Base-by-base conservation (phyloP, 2,888 invertebrate species). In the Antheraea assamensis region DNA sequence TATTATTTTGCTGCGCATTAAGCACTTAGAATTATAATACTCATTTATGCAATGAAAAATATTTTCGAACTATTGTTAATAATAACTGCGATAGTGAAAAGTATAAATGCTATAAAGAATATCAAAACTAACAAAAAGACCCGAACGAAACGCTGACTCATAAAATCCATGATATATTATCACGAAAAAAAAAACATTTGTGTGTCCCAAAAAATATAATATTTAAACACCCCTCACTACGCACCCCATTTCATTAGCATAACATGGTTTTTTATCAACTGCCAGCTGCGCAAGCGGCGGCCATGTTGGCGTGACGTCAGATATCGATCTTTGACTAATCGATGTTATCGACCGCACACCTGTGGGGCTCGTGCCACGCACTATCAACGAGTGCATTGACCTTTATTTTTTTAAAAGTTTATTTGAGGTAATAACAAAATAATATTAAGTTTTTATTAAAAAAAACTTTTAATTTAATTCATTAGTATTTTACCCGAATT, bases 271-370 rank as follows among this genome's bases (percentile, higher is more conserved):
- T 83, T 81, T 81, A 77, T 78, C 73, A 49, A 47, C 15, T 75
- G 88, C 84, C 93, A 93, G 94, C 93, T 94, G 94, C 93, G 88
- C 85, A 80, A 83, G 88, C 88, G 78, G 81, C 83, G 82, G 87
- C 86, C 87, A 88, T 88, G 74, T 84, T 87, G 78, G 79, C 82
- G 87, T 93, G 92, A 93, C 94, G 93, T 93, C 91, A 93, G 83
- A 81, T 85, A 92, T 92, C 90, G 93, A 93, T 93, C 86, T 86
- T 88, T 84, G 81, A 74, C 79, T 78, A 86, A 90, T 91, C 93
- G 92, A 93, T 92, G 81, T 73, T 89, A 93, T 93, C 92, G 93
- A 93, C 76, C 90, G 84, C 81, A 87, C 93, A 93, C 93, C 93
- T 93, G 93, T 91, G 84, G 74, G 82, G 85, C 90, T 80, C 89